Evolutionary conservation across 92 coral and sea anemone genomes (phyloP), one percentile per base, ranked within the genome.

Genomic region (Porites lobata): DNA sequence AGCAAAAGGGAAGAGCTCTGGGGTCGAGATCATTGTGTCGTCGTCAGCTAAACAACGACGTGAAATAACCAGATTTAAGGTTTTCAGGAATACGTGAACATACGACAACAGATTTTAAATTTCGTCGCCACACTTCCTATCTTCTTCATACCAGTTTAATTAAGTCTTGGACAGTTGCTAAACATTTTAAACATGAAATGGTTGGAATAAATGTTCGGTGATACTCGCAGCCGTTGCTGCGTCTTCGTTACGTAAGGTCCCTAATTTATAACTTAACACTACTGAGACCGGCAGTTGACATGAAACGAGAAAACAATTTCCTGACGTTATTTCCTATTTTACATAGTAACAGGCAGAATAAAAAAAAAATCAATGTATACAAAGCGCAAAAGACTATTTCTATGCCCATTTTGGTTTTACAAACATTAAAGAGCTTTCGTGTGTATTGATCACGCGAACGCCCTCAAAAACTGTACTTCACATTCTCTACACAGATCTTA

Each of bases 181-280:
- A 65, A 65, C 69, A 65, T 18, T 65, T 65, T 65, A 65, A 65
- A 65, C 69, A 65, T 65, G 69, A 65, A 65, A 65, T 65, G 69
- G 69, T 65, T 65, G 69, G 69, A 65, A 65, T 65, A 65, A 65
- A 65, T 65, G 69, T 65, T 65, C 69, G 69, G 69, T 65, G 69
- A 65, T 65, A 15, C 20, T 65, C 69, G 69, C 1, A 65, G 69
- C 69, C 22, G 69, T 65, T 65, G 69, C 69, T 65, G 69, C 69
- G 69, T 65, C 69, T 15, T 65, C 69, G 1, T 65, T 65, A 0
- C 69, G 69, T 65, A 65, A 65, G 69, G 69, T 65, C 69, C 69
- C 69, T 65, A 65, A 65, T 65, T 65, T 65, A 65, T 65, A 65
- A 65, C 69, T 65, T 65, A 65, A n/a, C 69, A 65, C 69, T 65